A percentile compares a stretch with the other conserved stretches of the same genome.
Evolutionary conservation across 2,113 vertebrate species (phyloP).

Genomic region (Cacatua alba): DNA sequence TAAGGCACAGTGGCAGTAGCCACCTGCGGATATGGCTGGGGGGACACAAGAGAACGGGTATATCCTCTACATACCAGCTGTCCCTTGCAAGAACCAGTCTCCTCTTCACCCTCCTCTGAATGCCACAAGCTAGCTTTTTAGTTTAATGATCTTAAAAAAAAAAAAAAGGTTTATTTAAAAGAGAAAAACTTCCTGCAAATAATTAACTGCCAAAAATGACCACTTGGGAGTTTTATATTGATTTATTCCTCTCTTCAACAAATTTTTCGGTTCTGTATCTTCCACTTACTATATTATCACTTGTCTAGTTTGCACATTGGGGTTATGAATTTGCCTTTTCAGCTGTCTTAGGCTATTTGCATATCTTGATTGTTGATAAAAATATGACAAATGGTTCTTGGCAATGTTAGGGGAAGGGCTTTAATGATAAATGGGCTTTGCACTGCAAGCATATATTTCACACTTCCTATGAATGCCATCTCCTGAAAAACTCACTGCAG

Average conservation of each 20-base stretch:
- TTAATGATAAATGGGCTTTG: conserved; percentile 59
- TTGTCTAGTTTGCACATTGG: conserved; percentile 50
- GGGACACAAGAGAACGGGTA: conserved; percentile 56
- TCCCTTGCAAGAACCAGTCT: conserved; percentile 40
- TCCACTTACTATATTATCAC: conserved; percentile 22
- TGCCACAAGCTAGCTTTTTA: conserved; percentile 58
- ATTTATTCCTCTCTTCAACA: conserved; percentile 39
- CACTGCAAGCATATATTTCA: background rate
- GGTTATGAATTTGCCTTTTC: conserved; percentile 61
- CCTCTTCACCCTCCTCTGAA: conserved; percentile 32
- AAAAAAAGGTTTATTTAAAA: conserved; percentile 29
- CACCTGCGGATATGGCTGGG: conserved; percentile 62
- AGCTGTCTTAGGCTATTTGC: conserved; percentile 49
- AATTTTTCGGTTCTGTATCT: background rate
- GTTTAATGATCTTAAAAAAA: conserved; percentile 18
- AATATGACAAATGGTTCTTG: conserved; percentile 70
- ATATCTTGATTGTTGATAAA: conserved; percentile 66
- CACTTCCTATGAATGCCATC: background rate
- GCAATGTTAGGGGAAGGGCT: conserved; percentile 40
- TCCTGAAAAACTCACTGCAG: conserved; percentile 9
- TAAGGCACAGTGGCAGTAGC: conserved; percentile 9
- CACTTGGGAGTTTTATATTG: conserved; percentile 46
- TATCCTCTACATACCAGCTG: conserved; percentile 64
- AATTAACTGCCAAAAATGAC: conserved; percentile 68
- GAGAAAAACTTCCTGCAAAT: conserved; percentile 66